phyloP scores from a whole-genome alignment of 2,888 invertebrate species.

The Catocala sponsa region DNA sequence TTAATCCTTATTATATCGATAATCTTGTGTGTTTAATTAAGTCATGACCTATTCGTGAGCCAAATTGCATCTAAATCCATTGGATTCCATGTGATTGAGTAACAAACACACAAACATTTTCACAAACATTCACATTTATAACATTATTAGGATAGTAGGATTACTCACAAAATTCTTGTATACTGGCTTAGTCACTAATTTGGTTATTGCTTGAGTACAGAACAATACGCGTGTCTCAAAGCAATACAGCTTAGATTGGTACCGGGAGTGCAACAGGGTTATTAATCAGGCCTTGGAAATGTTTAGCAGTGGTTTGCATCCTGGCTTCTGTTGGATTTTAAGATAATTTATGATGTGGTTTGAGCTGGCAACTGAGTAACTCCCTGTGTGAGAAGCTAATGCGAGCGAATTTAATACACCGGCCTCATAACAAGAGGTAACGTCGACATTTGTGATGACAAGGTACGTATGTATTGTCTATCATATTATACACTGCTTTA shows the following conservation, averaged over 20 bases:
- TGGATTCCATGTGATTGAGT: no score
- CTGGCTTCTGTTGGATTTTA: conserved; percentile 29
- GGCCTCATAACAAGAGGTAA: background rate
- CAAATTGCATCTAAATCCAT: no score
- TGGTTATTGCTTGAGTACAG: conserved; percentile 49
- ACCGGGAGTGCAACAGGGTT: conserved; percentile 46
- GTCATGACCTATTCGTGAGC: no score
- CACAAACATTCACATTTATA: no score
- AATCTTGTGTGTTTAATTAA: no score
- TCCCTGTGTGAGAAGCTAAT: background rate
- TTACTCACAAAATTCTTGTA: background rate
- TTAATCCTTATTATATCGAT: no score
- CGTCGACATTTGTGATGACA: background rate
- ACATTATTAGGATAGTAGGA: background rate
- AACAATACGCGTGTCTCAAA: conserved; percentile 35
- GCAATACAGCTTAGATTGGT: conserved; percentile 39
- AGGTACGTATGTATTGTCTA: background rate
- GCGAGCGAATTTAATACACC: conserved; percentile 1
- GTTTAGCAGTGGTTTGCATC: conserved; percentile 30
- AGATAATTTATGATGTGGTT: conserved; percentile 18
- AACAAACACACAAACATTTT: no score
- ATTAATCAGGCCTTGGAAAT: conserved; percentile 38
- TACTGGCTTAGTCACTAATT: conserved; percentile 46
- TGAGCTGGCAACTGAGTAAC: conserved; percentile 8
- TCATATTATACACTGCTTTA: no score